Evolutionary conservation across 2,888 invertebrate genomes (phyloP).

Genomic region (Apocheima hispidaria): DNA sequence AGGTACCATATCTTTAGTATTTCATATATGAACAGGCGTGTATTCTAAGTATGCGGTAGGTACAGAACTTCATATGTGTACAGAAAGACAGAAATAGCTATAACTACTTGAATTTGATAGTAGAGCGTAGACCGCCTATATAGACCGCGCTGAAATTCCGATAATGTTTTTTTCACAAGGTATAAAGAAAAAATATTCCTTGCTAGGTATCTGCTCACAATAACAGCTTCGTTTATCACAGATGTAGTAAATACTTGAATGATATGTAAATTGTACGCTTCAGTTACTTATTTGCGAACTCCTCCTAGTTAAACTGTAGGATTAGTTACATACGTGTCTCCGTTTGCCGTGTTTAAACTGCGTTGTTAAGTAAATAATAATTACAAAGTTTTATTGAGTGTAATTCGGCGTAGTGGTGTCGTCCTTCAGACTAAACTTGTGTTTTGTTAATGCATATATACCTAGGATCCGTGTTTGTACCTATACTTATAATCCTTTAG

Average conservation of each 20-base stretch:
- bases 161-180: not conserved
- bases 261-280: conserved; percentile 27
- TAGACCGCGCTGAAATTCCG: no score
- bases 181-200: not conserved
- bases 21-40: no score
- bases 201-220: not conserved
- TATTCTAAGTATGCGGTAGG: no score
- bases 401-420: not conserved
- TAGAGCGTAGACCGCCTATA: no score
- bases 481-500: no score
- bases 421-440: not conserved
- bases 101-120: no score
- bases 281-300: conserved; percentile 6
- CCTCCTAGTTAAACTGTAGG: conserved; percentile 6
- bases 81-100: no score
- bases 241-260: not conserved
- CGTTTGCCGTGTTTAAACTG: conserved; percentile 10
- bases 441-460: not conserved
- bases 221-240: no score
- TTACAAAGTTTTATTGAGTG: conserved; percentile 10
- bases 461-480: no score
- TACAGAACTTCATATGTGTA: no score
- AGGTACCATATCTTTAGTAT: no score
- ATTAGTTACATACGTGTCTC: conserved; percentile 22
- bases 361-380: conserved; percentile 10